Evolutionary conservation across 2,797 vertebrate genomes (phyloP), one percentile per base, ranked within the genome.

Genomic region (Prunella strophiata): DNA sequence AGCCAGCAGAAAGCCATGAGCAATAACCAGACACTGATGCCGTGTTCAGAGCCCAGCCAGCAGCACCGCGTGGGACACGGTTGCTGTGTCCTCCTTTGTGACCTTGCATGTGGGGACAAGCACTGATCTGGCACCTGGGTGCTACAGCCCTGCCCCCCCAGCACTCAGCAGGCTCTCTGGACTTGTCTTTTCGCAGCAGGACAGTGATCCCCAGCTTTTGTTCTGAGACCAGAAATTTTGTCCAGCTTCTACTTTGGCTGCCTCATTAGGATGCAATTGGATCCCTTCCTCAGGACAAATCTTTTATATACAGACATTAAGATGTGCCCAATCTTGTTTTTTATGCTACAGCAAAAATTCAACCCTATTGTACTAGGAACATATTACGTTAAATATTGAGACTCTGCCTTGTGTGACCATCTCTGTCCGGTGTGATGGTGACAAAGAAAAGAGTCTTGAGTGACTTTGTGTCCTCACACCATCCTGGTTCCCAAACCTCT

Each of bases 111-210:
- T 3, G 13, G 52, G 45, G 25, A 30, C 38, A 42, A 36, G 85
- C 63, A 20, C 45, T 16, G 38, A 57, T 8, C 20, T 2, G 2
- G 58, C 50, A n/a, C 25, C 42, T 36, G 0, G 0, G 38, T 12
- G 47, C 51, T 16, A 43, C 54, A 79, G 84, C 65, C 43, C 63
- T 74, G 51, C 30, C 11, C 4, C 10, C 16, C 7, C 61, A 13
- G 3, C 36, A 25, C 50, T 26, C 4, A 2, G 71, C 51, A 73
- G 58, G 30, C 26, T 72, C 74, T 52, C 81, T 52, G 50, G 30
- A 77, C 13, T 1, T 43, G 20, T 40, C 22, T 22, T 48, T 78
- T 36, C 18, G 43, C 30, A 27, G 62, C 67, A 74, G 40, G 10
- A 50, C 42, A 26, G 30, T 0, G 21, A 74, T 11, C 14, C 9